A percentile compares a stretch with the other conserved stretches of the same genome.
Evolutionary conservation across 2,797 vertebrate genomes (phyloP).

Genomic region (Hypotaenidia okinawae): DNA sequence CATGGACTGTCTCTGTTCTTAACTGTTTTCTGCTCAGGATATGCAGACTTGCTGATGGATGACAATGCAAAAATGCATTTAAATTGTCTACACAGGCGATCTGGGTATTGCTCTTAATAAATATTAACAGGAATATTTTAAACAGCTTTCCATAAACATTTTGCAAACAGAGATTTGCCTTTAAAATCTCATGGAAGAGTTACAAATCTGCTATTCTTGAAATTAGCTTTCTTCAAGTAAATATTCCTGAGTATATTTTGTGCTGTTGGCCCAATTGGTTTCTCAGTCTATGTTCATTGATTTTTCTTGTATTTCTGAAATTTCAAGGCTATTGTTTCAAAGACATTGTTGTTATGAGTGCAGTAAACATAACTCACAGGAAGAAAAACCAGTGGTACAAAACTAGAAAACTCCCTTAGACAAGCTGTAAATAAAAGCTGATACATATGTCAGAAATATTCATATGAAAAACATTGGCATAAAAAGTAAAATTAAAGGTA

Average conservation of each 20-base stretch:
- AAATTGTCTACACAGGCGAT: neutral
- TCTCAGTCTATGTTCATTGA: neutral
- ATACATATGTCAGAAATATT: neutral
- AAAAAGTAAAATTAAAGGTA: neutral
- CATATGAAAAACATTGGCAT: neutral
- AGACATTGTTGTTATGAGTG: neutral
- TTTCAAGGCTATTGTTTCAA: neutral
- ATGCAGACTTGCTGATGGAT: neutral
- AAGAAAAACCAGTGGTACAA: neutral
- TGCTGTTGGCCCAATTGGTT: rapidly evolving
- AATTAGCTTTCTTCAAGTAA: neutral
- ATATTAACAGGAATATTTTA: neutral
- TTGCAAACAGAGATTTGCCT: neutral
- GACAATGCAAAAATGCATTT: neutral
- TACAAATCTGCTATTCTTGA: neutral
- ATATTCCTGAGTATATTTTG: neutral
- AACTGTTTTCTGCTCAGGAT: neutral
- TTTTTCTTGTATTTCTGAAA: neutral
- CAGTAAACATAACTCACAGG: neutral
- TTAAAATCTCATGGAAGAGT: neutral
- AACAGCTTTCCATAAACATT: neutral
- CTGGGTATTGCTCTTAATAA: neutral
- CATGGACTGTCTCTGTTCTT: neutral
- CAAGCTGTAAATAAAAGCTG: neutral
- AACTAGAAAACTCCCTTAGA: neutral